Base-by-base conservation (phyloP, 1,140 invertebrate genomes). In the Galendromus occidentalis region DNA sequence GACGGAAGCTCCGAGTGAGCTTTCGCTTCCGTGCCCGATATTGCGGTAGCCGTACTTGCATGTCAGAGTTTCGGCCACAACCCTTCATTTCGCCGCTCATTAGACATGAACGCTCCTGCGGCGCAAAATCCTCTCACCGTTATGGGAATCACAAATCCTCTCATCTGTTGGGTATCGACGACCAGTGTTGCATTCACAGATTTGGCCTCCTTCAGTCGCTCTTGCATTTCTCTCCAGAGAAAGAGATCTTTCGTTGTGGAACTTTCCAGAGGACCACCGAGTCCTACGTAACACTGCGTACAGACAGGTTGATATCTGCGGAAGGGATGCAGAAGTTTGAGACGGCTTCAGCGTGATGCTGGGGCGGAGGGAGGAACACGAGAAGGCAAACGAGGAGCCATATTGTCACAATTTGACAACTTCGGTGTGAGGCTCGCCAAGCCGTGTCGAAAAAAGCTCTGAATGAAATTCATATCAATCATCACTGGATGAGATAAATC, bases 151-250 rank as follows among this genome's bases (percentile, higher is more conserved):
- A 59, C 22, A 33, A 59, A 59, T 25, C 51, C 51, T 59, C 25
- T 59, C 25, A 59, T 33, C 14, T 25, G 25, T 17, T 29, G 51
- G 9, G 51, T 59, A 22, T 59, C 51, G 12, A 59, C 51, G 2
- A 59, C 14, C 14, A 59, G 14, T 25, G 51, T 29, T 5, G 33
- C 51, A 59, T 59, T 59, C 33, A 59, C 25, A 12, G 51, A 4
- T 25, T 33, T 25, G 14, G 51, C 33, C 51, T 59, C 51, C 51
- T 59, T 59, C 25, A 59, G 51, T 25, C 51, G 12, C 51, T 59
- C 51, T 33, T 59, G 51, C 51, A 59, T 59, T 29, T 33, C 51
- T 17, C 51, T 25, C 51, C 51, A 59, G 25, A 59, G 51, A 59
- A 29, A 59, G 22, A 59, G 51, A 25, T 59, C 51, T 25, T 22